phyloP scores from a whole-genome alignment of 2,113 vertebrate genomes.

The Tautogolabrus adspersus region DNA sequence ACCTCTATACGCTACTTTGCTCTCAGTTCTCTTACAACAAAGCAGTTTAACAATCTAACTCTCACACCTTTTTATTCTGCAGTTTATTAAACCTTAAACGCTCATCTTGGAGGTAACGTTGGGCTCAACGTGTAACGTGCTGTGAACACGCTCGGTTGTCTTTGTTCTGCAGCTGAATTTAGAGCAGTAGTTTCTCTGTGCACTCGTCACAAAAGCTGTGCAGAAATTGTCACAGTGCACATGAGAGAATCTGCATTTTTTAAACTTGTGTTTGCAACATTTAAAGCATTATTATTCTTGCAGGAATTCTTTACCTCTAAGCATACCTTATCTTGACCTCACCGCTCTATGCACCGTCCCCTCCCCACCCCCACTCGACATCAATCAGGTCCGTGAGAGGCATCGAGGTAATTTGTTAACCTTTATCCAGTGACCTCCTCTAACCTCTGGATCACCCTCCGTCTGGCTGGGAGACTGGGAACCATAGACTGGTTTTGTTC shows the following conservation, averaged over 20 bases:
- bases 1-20: too few relatives aligned
- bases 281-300: not conserved
- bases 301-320: constrained; percentile 5
- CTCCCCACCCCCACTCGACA: constrained; percentile 49
- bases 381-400: constrained; percentile 69
- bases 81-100: too few relatives aligned
- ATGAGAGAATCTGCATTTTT: not conserved
- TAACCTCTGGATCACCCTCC: constrained; percentile 65
- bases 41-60: too few relatives aligned
- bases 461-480: constrained; percentile 43
- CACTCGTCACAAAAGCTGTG: not conserved
- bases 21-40: too few relatives aligned
- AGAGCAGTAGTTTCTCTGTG: not conserved
- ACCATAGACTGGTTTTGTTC: constrained; percentile 35
- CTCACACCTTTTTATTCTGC: too few relatives aligned
- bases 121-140: too few relatives aligned
- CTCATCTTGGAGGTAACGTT: too few relatives aligned
- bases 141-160: not conserved
- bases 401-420: constrained; percentile 75
- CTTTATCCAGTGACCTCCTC: constrained; percentile 73
- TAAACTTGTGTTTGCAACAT: not conserved
- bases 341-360: constrained; percentile 17
- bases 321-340: constrained; percentile 53
- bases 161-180: not conserved
- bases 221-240: not conserved